Conservation (phyloP, 2,888 invertebrate genomes). For the Resseliella maxima region DNA sequence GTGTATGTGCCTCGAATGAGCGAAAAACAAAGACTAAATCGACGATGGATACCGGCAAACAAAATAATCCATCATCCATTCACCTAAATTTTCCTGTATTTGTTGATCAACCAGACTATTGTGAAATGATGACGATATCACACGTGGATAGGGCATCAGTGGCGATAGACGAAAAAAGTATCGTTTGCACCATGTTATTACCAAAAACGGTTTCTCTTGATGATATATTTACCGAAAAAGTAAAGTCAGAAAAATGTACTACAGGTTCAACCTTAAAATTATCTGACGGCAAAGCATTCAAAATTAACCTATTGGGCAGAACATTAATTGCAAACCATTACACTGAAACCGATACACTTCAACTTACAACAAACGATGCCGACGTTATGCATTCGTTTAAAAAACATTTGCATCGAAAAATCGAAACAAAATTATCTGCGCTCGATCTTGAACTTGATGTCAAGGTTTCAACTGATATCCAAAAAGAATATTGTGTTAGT, state of each 20-base stretch:
- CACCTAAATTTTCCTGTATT: background rate
- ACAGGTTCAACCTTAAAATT: background rate
- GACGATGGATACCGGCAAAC: background rate
- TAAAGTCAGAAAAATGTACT: background rate
- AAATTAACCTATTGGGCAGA: background rate
- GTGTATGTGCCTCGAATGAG: too few species aligned
- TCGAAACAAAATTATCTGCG: background rate
- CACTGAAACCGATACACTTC: background rate
- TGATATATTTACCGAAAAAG: background rate
- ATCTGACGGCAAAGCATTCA: background rate
- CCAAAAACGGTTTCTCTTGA: background rate
- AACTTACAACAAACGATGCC: background rate
- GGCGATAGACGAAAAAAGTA: background rate
- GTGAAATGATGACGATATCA: conserved; percentile 12
- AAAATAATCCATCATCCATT: background rate
- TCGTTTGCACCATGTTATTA: background rate
- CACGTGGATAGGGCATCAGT: background rate
- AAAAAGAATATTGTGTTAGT: conserved; percentile 14
- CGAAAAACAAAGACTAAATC: too few species aligned
- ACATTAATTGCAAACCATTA: background rate
- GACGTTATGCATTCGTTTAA: conserved; percentile 27
- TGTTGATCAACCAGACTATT: conserved; percentile 22
- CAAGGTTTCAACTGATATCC: background rate
- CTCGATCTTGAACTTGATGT: background rate
- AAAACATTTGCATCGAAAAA: conserved; percentile 7